A percentile compares a stretch with the other conserved stretches of the same genome.
These are phyloP conservation scores for Leucoraja erinaceus DNA, from an alignment of 2,113 vertebrate genomes.

Conservation along the genomic window DNA sequence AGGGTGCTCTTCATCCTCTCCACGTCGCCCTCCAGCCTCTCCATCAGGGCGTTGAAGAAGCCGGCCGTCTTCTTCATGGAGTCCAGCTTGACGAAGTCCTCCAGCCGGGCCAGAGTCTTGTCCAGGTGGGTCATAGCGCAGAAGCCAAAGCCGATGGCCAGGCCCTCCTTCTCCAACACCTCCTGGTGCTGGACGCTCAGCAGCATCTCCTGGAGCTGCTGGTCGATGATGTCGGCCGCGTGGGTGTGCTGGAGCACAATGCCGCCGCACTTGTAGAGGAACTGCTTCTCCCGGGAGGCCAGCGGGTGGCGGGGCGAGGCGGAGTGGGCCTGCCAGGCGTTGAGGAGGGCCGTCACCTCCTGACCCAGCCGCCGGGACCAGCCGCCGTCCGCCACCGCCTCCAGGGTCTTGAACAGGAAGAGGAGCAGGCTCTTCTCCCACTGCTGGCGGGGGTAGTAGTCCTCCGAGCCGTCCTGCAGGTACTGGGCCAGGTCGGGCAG, in stretches of 20 bases:
- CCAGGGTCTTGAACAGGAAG: neutral
- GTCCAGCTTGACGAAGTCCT: constrained; percentile 77
- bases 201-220: constrained; percentile 77
- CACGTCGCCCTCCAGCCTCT: constrained; percentile 70
- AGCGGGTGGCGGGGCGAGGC: neutral
- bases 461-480: constrained; percentile 42
- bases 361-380: constrained; percentile 63
- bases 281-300: constrained; percentile 56
- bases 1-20: constrained; percentile 78
- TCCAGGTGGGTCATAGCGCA: constrained; percentile 79
- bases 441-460: neutral
- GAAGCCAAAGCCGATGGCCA: constrained; percentile 73
- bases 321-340: constrained; percentile 46
- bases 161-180: constrained; percentile 71
- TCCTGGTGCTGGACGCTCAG: constrained; percentile 69
- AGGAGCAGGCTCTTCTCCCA: constrained; percentile 53
- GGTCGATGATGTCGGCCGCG: constrained; percentile 71
- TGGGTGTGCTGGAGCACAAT: constrained; percentile 64
- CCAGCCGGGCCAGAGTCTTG: constrained; percentile 73
- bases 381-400: neutral
- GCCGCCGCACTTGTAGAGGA: constrained; percentile 78
- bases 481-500: constrained; percentile 54
- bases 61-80: constrained; percentile 68
- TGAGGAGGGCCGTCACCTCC: constrained; percentile 72
- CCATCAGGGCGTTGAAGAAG: constrained; percentile 46